These are phyloP conservation scores for Corella eumyota DNA, from an alignment of 23 tunicate species.

Conservation along the genomic window DNA sequence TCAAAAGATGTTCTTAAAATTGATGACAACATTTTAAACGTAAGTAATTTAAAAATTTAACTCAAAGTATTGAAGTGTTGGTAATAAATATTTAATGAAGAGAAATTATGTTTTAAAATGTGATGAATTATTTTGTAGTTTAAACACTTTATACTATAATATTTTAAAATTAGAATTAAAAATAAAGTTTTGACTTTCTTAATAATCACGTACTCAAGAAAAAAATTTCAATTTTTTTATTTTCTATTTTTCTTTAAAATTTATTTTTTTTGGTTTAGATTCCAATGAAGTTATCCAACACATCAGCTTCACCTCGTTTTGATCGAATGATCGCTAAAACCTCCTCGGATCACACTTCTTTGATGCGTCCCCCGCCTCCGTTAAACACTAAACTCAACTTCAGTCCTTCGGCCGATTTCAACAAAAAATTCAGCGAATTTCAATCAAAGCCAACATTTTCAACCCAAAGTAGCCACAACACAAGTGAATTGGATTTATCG, in stretches of 20 bases:
- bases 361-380: background rate
- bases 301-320: slow-evolving; percentile 52
- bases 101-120: background rate
- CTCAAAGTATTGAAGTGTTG: background rate
- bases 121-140: background rate
- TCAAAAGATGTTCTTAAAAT: background rate
- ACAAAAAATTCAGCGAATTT: too few species aligned
- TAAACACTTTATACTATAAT: background rate
- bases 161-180: background rate
- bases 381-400: background rate
- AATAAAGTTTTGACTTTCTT: too few species aligned
- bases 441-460: too few species aligned
- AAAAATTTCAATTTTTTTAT: too few species aligned
- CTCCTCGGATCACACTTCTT: background rate
- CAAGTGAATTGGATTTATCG: too few species aligned
- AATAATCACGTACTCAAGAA: too few species aligned
- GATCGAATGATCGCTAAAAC: slow-evolving; percentile 18
- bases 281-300: slow-evolving; percentile 31
- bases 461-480: too few species aligned
- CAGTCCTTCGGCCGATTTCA: too few species aligned
- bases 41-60: background rate
- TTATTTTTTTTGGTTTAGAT: slow-evolving; percentile 13
- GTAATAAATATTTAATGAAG: background rate
- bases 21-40: background rate
- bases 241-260: too few species aligned